Conservation (phyloP, 2,113 vertebrate genomes). For the Dryoscopus gambensis region DNA sequence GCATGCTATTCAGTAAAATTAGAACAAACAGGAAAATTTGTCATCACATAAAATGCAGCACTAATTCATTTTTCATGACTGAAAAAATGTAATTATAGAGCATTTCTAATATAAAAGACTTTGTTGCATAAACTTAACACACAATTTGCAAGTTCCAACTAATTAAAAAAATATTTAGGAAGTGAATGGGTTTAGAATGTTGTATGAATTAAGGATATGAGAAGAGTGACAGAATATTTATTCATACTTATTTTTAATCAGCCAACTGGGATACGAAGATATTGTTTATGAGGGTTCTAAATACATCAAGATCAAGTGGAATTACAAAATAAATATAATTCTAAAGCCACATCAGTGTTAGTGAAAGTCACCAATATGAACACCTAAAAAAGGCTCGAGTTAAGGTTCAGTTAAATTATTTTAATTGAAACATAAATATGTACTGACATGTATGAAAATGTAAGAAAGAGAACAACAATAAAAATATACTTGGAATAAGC, state of each 20-base stretch:
- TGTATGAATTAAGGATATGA: conserved; percentile 52
- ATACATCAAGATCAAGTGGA: background rate
- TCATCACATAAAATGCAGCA: conserved; percentile 68
- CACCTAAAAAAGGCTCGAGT: background rate
- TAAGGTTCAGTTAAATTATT: background rate
- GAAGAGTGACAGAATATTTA: conserved; percentile 1
- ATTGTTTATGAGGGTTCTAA: background rate
- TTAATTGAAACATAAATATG: background rate
- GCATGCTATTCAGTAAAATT: conserved; percentile 68
- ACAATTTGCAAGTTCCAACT: conserved; percentile 65
- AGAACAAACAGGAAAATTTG: conserved; percentile 72
- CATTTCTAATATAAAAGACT: conserved; percentile 71
- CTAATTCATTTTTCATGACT: conserved; percentile 75
- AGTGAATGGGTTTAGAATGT: conserved; percentile 53
- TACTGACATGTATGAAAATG: background rate
- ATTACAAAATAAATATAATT: background rate
- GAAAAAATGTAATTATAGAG: conserved; percentile 71
- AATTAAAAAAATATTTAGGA: conserved; percentile 69
- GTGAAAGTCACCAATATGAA: background rate
- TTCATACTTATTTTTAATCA: conserved; percentile 47
- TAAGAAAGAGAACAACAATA: background rate
- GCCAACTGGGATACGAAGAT: background rate
- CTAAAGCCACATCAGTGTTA: background rate
- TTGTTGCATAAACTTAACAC: conserved; percentile 56
- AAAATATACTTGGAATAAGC: background rate